phyloP scores from a whole-genome alignment of 2,797 vertebrate genomes.

The Scolopax rusticola region DNA sequence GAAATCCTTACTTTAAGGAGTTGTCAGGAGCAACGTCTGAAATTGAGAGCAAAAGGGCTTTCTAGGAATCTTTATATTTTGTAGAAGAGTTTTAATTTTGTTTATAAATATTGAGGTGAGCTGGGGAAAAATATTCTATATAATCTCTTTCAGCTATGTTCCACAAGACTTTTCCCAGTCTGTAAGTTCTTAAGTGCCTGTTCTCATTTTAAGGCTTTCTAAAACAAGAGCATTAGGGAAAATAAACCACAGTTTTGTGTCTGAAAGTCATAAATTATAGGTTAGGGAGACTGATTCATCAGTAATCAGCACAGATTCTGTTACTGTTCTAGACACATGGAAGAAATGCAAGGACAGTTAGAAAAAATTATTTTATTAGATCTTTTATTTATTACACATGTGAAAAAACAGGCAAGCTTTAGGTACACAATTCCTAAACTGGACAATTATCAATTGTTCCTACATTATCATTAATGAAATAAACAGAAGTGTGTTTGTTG shows the following conservation, averaged over 20 bases:
- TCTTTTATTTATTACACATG: not conserved
- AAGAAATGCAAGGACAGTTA: not conserved
- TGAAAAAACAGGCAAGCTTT: not conserved
- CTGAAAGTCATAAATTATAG: not conserved
- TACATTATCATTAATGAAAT: conserved; percentile 5
- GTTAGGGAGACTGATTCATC: not conserved
- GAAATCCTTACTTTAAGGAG: not conserved
- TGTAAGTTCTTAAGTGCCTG: not conserved
- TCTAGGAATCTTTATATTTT: not conserved
- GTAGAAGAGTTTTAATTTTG: not conserved
- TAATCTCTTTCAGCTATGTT: not conserved
- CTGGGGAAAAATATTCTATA: not conserved
- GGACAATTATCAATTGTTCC: not conserved
- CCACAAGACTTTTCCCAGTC: not conserved
- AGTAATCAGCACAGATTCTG: not conserved
- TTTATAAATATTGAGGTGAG: not conserved
- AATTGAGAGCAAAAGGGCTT: not conserved
- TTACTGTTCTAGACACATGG: not conserved
- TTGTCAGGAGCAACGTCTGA: not conserved
- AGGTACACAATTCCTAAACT: not conserved
- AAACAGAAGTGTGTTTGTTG: not conserved
- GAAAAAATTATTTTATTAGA: not conserved
- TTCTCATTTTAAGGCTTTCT: not conserved
- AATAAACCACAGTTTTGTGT: rapidly evolving
- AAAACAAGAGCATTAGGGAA: not conserved